Base-by-base conservation (phyloP, 2,113 vertebrate genomes). In the Anoplopoma fimbria region DNA sequence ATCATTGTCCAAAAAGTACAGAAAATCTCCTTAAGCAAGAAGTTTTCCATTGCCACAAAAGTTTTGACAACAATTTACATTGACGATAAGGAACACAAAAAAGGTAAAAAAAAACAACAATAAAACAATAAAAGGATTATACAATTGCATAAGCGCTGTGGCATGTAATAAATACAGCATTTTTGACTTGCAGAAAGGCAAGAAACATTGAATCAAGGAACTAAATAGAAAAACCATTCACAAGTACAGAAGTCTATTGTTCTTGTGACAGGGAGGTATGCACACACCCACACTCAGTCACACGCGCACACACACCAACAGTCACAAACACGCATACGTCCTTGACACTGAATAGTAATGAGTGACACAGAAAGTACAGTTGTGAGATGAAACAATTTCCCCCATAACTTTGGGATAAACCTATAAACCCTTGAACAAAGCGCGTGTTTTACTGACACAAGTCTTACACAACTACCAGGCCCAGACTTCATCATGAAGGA, bases 91-190 rank as follows among this genome's bases (percentile, higher is more conserved):
- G 69, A 93, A 93, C 91, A 90, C 89, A 89, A 93, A 89, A 93
- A 94, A 85, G 70, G 78, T 88, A 70, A 76, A 87, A 91, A 87
- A 88, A 84, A 88, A 69, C 61, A 73, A 72, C 80, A 74, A 71
- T 38, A 79, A 69, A 83, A 89, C 45, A 87, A 40, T 17, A 49
- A 90, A 90, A 90, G 38, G 95, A 94, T 94, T 94, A 91, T 95
- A 96, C 94, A 96, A 95, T 96, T 96, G 95, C 95, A 96, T 96
- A 96, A 96, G 95, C 95, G 95, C 94, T 95, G 95, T 95, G 95
- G 95, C 95, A 87, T 95, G 93, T 95, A 90, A 90, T 95, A 96
- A 95, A 94, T 96, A 96, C 95, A 96, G 95, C 95, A 96, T 95
- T 96, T 95, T 94, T 95, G 94, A 96, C 95, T 96, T 93, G 95